These are phyloP conservation scores for Neelides folsomi DNA, from an alignment of 2,888 invertebrate species.

Conservation along the genomic window DNA sequence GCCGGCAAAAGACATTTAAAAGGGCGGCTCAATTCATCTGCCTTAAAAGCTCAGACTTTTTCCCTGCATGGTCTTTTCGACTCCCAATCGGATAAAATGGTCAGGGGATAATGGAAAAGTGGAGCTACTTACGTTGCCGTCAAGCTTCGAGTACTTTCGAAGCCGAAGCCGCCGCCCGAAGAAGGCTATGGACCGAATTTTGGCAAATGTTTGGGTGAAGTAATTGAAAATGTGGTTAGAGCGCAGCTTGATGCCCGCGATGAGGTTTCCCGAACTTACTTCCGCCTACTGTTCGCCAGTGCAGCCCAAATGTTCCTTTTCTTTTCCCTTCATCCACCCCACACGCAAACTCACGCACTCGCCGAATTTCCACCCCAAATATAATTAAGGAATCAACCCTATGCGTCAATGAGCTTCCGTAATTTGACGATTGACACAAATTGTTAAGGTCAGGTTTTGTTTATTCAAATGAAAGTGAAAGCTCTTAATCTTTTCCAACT, in stretches of 20 bases:
- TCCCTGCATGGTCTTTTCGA: too few species aligned
- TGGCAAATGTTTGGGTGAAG: constrained; percentile 7
- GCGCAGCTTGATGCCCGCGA: constrained; percentile 1
- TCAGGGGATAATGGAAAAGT: neutral
- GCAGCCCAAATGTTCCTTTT: neutral
- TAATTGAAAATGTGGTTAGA: neutral
- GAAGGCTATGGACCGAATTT: constrained; percentile 33
- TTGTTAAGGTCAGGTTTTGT: too few species aligned
- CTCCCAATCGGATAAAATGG: too few species aligned
- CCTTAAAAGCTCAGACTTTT: too few species aligned
- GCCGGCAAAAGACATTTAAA: too few species aligned
- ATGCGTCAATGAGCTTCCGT: too few species aligned
- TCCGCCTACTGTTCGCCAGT: neutral
- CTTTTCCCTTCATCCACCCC: constrained; percentile 5
- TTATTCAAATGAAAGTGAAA: too few species aligned
- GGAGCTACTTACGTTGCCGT: constrained; percentile 30
- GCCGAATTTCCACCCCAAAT: neutral
- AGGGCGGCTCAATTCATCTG: too few species aligned
- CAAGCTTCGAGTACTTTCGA: constrained; percentile 33
- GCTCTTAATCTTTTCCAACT: too few species aligned
- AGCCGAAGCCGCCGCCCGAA: constrained; percentile 33
- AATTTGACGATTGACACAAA: too few species aligned
- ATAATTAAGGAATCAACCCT: too few species aligned
- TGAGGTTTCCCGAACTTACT: constrained; percentile 1
- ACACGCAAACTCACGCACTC: constrained; percentile 8